Percentiles rank a stretch among this genome's conserved stretches.
These are phyloP conservation scores for Orbicella faveolata DNA, from an alignment of 64 coral and sea anemone genomes.

Conservation along the genomic window DNA sequence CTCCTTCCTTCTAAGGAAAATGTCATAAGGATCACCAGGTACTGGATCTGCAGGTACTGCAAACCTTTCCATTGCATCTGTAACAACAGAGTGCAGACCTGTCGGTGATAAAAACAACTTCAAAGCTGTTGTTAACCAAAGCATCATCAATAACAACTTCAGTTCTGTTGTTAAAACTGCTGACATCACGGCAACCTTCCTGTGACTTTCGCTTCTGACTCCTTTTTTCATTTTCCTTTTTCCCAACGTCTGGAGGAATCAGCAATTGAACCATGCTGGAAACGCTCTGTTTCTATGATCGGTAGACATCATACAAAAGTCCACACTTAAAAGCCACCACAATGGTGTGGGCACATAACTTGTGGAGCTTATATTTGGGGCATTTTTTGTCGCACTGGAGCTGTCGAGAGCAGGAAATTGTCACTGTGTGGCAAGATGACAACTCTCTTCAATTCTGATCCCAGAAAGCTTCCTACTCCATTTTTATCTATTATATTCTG, in stretches of 20 bases:
- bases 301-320: neutral
- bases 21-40: neutral
- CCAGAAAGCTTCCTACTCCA: neutral
- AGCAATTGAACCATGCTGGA: neutral
- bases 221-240: neutral
- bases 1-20: neutral
- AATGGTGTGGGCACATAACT: slow-evolving; percentile 15
- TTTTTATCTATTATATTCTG: neutral
- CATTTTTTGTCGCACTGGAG: slow-evolving; percentile 1
- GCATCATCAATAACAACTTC: neutral
- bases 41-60: neutral
- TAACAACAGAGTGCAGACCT: neutral
- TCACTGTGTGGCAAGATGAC: slow-evolving; percentile 1
- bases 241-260: neutral
- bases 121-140: neutral
- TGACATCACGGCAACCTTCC: neutral
- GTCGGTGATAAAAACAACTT: neutral
- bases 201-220: neutral
- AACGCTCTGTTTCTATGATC: neutral
- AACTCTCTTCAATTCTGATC: neutral
- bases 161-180: neutral
- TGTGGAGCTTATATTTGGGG: slow-evolving; percentile 1
- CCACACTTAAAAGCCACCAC: neutral
- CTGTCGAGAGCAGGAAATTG: neutral
- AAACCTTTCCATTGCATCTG: neutral